These are phyloP conservation scores for Hippoglossus hippoglossus DNA, from an alignment of 2,797 vertebrate genomes.

Conservation along the genomic window DNA sequence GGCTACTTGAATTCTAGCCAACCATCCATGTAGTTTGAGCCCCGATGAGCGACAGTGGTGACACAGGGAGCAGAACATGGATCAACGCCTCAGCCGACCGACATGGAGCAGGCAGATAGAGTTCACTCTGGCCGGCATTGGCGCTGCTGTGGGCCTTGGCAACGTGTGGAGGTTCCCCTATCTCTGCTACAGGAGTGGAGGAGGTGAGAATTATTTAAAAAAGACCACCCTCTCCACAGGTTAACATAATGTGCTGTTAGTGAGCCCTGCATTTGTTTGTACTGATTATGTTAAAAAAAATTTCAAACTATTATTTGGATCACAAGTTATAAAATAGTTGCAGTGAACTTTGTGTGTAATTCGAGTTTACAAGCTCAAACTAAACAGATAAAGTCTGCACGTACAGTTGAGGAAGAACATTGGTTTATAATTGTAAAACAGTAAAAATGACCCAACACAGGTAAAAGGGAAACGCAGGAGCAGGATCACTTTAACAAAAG, in stretches of 20 bases:
- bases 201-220: slow-evolving; percentile 75
- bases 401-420: neutral
- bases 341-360: neutral
- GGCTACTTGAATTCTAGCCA: slow-evolving; percentile 34
- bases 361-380: neutral
- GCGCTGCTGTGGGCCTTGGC: slow-evolving; percentile 83
- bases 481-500: neutral
- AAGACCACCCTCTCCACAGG: slow-evolving; percentile 4
- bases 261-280: neutral
- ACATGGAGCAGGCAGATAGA: slow-evolving; percentile 85
- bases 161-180: slow-evolving; percentile 87
- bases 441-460: neutral
- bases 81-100: slow-evolving; percentile 66
- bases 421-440: neutral
- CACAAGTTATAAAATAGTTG: neutral
- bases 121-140: slow-evolving; percentile 85
- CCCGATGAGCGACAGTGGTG: slow-evolving; percentile 17
- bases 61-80: slow-evolving; percentile 53
- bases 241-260: slow-evolving; percentile 6
- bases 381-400: neutral
- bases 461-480: neutral
- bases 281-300: slow-evolving; percentile 1
- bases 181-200: slow-evolving; percentile 86
- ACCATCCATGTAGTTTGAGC: slow-evolving; percentile 28
- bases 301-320: neutral